phyloP scores from a whole-genome alignment of 2,113 vertebrate genomes.

The Rallus limicola region DNA sequence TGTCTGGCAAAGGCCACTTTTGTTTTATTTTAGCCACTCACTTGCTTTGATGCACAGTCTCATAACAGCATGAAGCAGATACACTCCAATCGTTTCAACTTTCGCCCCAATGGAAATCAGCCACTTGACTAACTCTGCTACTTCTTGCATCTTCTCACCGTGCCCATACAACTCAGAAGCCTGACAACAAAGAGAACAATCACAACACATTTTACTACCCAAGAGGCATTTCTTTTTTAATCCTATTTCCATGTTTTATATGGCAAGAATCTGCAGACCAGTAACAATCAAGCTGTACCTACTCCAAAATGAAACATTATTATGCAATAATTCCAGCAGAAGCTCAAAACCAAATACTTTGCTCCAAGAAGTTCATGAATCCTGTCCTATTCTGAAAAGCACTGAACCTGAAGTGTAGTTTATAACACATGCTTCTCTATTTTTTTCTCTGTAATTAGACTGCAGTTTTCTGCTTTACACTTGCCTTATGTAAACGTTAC shows the following conservation, averaged over 20 bases:
- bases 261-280: background rate
- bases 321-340: background rate
- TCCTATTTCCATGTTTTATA: background rate
- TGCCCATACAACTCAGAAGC: constrained; percentile 43
- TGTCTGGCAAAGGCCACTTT: background rate
- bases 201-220: background rate
- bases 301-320: background rate
- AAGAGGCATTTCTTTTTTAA: background rate
- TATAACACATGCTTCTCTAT: background rate
- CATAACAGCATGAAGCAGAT: constrained; percentile 77
- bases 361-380: background rate
- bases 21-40: constrained; percentile 54
- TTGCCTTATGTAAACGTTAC: background rate
- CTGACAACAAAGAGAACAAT: constrained; percentile 38
- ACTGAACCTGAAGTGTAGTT: background rate
- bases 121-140: constrained; percentile 75
- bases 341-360: background rate
- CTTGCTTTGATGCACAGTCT: constrained; percentile 78
- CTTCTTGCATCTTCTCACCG: constrained; percentile 60
- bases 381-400: background rate
- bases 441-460: background rate
- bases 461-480: background rate
- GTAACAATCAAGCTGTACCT: background rate
- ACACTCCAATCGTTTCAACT: constrained; percentile 70
- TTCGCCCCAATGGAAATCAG: constrained; percentile 73